These are phyloP conservation scores for Sporophila hypoxantha DNA, from an alignment of 2,113 vertebrate genomes.

Conservation along the genomic window DNA sequence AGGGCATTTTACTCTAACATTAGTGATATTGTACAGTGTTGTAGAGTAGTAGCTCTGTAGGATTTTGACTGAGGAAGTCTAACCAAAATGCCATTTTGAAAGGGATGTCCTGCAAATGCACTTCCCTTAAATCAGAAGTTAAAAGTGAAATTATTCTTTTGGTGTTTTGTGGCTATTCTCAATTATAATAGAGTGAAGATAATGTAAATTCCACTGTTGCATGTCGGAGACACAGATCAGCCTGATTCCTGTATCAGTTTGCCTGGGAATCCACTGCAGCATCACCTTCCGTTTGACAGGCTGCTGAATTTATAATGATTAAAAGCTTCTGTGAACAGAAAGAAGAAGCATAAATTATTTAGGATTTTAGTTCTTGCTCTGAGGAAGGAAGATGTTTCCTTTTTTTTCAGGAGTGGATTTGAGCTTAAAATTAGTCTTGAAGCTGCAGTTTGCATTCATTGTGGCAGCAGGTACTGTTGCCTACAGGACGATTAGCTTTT, in stretches of 20 bases:
- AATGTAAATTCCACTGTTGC: neutral
- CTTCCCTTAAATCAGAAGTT: neutral
- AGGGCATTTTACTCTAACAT: neutral
- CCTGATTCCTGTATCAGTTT: neutral
- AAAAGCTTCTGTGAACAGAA: neutral
- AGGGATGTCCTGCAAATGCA: neutral
- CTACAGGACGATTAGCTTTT: neutral
- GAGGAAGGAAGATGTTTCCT: neutral
- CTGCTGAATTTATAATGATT: neutral
- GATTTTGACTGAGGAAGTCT: neutral
- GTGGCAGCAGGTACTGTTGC: neutral
- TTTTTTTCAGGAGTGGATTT: neutral
- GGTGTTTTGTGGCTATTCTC: neutral
- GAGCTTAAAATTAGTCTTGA: neutral
- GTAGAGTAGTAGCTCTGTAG: neutral
- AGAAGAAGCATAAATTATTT: neutral
- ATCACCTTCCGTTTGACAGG: neutral
- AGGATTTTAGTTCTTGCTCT: neutral
- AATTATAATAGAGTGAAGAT: neutral
- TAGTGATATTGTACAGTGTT: neutral
- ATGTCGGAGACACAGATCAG: neutral
- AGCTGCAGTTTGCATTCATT: neutral
- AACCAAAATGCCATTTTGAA: neutral
- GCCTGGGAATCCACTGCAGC: neutral
- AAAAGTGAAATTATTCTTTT: neutral